Evolutionary conservation across 2,797 vertebrate genomes (phyloP).

Genomic region (Agapornis canus): DNA sequence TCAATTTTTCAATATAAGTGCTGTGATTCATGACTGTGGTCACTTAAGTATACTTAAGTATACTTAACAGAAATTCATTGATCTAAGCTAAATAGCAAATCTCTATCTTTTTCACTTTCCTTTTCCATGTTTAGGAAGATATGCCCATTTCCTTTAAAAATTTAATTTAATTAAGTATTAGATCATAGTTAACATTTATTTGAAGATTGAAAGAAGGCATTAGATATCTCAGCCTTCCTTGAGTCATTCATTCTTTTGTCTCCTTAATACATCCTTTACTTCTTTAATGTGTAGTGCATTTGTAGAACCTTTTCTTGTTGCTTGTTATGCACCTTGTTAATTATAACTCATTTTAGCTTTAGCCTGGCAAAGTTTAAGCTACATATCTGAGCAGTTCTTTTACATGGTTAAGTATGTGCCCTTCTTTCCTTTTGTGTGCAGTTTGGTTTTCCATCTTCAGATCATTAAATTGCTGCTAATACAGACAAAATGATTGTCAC

Average conservation of each 20-base stretch:
- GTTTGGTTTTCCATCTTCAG: background rate
- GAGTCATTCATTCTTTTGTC: background rate
- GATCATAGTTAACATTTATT: background rate
- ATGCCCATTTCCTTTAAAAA: background rate
- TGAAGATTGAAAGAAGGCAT: background rate
- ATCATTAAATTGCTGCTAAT: background rate
- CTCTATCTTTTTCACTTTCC: background rate
- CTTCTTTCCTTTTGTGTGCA: background rate
- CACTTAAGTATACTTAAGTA: background rate
- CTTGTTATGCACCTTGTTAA: background rate
- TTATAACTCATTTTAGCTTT: background rate
- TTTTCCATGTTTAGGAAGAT: background rate
- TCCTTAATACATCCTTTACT: background rate
- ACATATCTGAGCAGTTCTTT: background rate
- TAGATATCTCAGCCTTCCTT: background rate
- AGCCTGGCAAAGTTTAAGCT: background rate
- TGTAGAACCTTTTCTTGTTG: background rate
- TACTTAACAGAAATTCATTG: constrained; percentile 2
- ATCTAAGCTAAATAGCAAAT: constrained; percentile 10
- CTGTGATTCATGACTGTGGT: background rate
- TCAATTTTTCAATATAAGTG: background rate
- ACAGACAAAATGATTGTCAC: background rate
- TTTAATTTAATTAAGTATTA: background rate
- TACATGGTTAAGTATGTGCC: background rate
- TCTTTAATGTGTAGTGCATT: background rate